phyloP scores from a whole-genome alignment of 64 coral and sea anemone species.

The Dendronephthya gigantea region DNA sequence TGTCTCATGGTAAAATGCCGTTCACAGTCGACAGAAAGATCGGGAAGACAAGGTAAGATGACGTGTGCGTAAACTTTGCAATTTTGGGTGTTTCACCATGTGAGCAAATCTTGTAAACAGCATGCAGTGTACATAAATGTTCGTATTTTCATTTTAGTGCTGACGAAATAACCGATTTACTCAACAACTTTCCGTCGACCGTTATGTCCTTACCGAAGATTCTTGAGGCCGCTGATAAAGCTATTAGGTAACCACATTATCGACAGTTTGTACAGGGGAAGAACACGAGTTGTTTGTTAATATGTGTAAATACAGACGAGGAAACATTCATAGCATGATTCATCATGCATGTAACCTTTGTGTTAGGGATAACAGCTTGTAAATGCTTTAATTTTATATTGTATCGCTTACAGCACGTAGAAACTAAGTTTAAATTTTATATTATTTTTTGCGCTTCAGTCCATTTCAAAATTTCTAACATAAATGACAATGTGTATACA shows the following conservation, averaged over 20 bases:
- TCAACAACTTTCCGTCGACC: neutral
- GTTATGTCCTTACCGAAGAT: neutral
- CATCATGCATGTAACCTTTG: too few species aligned
- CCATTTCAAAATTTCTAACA: too few species aligned
- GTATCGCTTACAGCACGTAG: too few species aligned
- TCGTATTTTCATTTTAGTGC: neutral
- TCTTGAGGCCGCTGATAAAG: neutral
- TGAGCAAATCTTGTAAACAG: neutral
- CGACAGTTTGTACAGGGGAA: neutral
- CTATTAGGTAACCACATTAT: neutral
- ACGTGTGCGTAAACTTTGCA: neutral
- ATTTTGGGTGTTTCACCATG: neutral
- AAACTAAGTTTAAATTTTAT: too few species aligned
- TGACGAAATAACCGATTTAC: neutral
- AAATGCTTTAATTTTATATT: too few species aligned
- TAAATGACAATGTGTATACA: too few species aligned
- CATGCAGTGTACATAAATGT: neutral
- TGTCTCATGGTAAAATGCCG: neutral
- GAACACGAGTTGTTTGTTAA: too few species aligned
- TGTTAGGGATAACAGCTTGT: too few species aligned
- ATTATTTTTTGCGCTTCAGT: too few species aligned
- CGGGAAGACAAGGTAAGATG: neutral
- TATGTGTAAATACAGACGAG: too few species aligned
- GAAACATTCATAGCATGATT: too few species aligned
- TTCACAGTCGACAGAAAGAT: neutral